phyloP scores from a whole-genome alignment of 2,113 vertebrate genomes.

The Telmatochromis sp. region DNA sequence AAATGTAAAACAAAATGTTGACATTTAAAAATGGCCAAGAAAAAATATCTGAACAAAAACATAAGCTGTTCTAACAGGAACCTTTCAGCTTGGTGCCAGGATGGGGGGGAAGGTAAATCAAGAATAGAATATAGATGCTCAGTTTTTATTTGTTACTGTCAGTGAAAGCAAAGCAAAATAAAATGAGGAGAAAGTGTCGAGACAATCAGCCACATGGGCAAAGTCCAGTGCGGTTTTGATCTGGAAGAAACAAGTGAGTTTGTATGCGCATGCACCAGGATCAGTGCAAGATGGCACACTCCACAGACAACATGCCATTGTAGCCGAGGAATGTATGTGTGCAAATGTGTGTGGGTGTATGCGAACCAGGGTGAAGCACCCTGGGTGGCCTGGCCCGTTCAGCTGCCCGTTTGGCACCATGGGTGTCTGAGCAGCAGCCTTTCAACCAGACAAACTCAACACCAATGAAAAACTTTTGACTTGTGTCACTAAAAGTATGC shows the following conservation, averaged over 20 bases:
- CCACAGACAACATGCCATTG: constrained; percentile 35
- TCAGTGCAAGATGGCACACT: constrained; percentile 41
- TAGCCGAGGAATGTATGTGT: constrained; percentile 22
- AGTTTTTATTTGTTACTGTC: not conserved
- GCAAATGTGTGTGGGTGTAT: constrained; percentile 15
- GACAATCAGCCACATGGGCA: constrained; percentile 24
- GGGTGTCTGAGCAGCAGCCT: constrained; percentile 21
- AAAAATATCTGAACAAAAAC: not conserved
- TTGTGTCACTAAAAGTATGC: not conserved
- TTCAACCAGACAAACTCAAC: not conserved
- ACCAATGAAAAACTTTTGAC: not conserved
- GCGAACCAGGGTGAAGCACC: constrained; percentile 14
- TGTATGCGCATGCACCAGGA: constrained; percentile 14
- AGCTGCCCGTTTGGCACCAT: constrained; percentile 29
- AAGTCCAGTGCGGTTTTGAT: constrained; percentile 13
- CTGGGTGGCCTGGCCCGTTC: constrained; percentile 39
- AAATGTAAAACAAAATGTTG: not conserved
- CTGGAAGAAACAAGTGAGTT: constrained; percentile 22
- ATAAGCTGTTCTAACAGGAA: not conserved
- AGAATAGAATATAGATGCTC: not conserved
- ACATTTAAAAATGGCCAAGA: not conserved
- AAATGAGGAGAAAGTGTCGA: constrained; percentile 28
- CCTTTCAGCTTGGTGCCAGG: not conserved
- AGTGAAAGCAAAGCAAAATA: not conserved
- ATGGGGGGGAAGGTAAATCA: accelerated